A percentile compares a stretch with the other conserved stretches of the same genome.
These are phyloP conservation scores for Andrena marginata DNA, from an alignment of 2,888 invertebrate species.

Conservation along the genomic window DNA sequence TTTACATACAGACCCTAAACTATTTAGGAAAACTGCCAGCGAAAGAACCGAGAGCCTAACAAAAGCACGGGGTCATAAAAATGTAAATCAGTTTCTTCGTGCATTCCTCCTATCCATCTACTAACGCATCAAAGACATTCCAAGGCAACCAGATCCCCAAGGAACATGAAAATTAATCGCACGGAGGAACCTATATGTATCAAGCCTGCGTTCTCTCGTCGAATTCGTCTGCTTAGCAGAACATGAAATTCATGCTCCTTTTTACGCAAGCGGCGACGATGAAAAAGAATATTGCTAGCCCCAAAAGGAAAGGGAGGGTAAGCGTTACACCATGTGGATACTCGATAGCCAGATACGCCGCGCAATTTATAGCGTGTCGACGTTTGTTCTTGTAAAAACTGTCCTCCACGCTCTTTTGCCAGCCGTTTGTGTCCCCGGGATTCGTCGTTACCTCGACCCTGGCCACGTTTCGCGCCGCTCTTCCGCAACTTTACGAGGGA, in stretches of 20 bases:
- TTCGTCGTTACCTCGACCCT: constrained; percentile 50
- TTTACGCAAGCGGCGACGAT: neutral
- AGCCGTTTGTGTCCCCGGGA: constrained; percentile 39
- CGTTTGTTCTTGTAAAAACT: constrained; percentile 56
- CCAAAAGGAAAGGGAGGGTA: neutral
- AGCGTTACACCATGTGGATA: constrained; percentile 24
- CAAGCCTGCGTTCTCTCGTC: neutral
- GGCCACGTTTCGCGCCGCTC: constrained; percentile 22
- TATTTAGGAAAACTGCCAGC: no score
- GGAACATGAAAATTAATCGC: no score
- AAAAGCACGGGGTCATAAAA: no score
- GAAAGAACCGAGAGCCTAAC: no score
- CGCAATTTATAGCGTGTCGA: constrained; percentile 46
- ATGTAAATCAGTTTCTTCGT: neutral
- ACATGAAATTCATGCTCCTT: constrained; percentile 37
- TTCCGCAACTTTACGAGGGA: constrained; percentile 70
- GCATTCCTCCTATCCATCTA: constrained; percentile 1
- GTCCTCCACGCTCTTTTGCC: constrained; percentile 33
- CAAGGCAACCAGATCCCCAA: no score
- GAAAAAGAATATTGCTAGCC: constrained; percentile 3
- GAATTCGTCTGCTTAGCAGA: neutral
- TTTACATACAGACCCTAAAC: no score
- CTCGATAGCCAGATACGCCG: constrained; percentile 30
- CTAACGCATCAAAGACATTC: no score
- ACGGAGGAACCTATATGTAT: neutral